Percentiles rank a stretch among this genome's conserved stretches.
Conservation (phyloP, 2,113 vertebrate species). For the Amia ocellicauda region DNA sequence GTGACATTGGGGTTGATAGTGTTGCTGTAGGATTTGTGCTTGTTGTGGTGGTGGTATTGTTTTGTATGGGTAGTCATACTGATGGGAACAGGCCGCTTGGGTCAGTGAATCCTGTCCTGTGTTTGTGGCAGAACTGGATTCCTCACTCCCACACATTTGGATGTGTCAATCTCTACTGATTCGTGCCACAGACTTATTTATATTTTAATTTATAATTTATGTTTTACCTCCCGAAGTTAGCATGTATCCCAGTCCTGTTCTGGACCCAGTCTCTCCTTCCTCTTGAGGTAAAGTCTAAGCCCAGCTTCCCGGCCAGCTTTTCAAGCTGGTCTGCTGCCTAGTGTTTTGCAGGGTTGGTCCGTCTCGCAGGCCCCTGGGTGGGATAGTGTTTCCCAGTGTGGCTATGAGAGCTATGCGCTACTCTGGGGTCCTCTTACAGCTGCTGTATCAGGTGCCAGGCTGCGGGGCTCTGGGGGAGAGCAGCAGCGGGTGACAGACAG, state of each 20-base stretch:
- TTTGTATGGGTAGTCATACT: too few relatives aligned
- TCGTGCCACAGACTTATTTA: background rate
- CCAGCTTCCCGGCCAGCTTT: background rate
- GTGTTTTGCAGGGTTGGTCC: background rate
- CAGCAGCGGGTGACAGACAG: slow-evolving; percentile 30
- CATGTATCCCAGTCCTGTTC: background rate
- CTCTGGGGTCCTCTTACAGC: slow-evolving; percentile 48
- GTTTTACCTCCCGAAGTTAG: background rate
- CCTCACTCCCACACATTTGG: too few relatives aligned
- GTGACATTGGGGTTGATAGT: too few relatives aligned
- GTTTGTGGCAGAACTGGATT: background rate
- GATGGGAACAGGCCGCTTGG: too few relatives aligned
- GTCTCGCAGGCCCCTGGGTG: slow-evolving; percentile 29
- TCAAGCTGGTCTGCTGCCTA: background rate
- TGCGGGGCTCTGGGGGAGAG: background rate
- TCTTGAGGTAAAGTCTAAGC: background rate
- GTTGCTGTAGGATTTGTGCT: too few relatives aligned
- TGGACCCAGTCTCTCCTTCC: background rate
- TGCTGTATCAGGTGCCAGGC: slow-evolving; percentile 43
- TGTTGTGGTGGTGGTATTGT: too few relatives aligned
- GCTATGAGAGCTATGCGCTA: slow-evolving; percentile 41
- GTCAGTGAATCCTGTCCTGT: background rate
- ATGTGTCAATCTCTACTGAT: too few relatives aligned
- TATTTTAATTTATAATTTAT: background rate
- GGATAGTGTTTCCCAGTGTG: slow-evolving; percentile 41